A percentile compares a stretch with the other conserved stretches of the same genome.
Conservation (phyloP, 2,113 vertebrate genomes). For the Halichoeres trimaculatus region DNA sequence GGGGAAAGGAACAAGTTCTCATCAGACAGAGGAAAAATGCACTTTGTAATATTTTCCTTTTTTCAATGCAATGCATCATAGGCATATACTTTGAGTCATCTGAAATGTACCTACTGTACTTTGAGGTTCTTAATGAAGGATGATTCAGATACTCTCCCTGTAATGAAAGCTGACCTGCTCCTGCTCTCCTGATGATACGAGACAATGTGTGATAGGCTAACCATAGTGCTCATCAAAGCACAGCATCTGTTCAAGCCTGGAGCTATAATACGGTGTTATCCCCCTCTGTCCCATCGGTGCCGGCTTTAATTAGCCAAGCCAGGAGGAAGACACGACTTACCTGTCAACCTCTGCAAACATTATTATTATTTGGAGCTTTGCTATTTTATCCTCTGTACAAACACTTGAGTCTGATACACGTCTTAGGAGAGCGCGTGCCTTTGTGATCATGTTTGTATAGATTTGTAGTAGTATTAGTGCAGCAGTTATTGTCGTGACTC, state of each 20-base stretch:
- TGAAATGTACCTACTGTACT: not conserved
- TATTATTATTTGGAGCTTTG: slow-evolving; percentile 58
- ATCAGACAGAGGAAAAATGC: no score
- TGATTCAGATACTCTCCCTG: slow-evolving; percentile 24
- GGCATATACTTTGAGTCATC: not conserved
- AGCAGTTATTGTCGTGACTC: not conserved
- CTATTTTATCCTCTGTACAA: slow-evolving; percentile 52
- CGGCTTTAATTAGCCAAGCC: slow-evolving; percentile 78
- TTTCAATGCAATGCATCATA: no score
- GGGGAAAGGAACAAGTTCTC: no score
- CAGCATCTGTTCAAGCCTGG: slow-evolving; percentile 74
- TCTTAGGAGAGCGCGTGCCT: slow-evolving; percentile 34
- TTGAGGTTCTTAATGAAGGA: slow-evolving; percentile 27
- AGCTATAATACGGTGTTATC: slow-evolving; percentile 59
- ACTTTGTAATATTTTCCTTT: no score
- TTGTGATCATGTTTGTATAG: slow-evolving; percentile 45
- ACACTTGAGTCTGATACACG: slow-evolving; percentile 38
- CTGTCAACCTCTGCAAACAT: slow-evolving; percentile 72
- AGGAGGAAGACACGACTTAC: slow-evolving; percentile 65
- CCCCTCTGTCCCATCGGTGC: slow-evolving; percentile 58
- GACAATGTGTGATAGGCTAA: slow-evolving; percentile 56
- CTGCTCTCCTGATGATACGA: slow-evolving; percentile 53
- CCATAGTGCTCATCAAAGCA: slow-evolving; percentile 70
- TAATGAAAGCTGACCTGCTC: slow-evolving; percentile 53
- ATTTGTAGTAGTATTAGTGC: slow-evolving; percentile 1